Base-by-base conservation (phyloP, 2,888 invertebrate genomes). In the Drosophila melanosoma region DNA sequence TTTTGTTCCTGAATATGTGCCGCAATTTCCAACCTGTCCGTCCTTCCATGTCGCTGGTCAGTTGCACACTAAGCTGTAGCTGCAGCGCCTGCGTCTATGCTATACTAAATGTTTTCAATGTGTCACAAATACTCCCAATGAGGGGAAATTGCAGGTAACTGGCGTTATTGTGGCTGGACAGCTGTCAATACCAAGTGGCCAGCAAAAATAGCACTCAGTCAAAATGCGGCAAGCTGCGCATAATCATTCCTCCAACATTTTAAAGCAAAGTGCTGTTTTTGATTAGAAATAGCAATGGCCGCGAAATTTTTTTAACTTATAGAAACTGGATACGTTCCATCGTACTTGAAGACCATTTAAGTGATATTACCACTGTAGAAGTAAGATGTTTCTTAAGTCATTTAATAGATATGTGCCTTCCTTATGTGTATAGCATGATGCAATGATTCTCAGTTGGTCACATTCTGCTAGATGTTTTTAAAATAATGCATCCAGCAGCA, bases 281-380 rank as follows among this genome's bases (percentile, higher is more conserved):
- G 53, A 33, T 4, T 68, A 67, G 6, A 67, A 73, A 35, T 42
- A 60, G 38, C 69, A 70, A n/a, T 81, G 76, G 67, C 57, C 12
- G 32, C 17, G 7, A 78, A 61, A 23, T 23, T 23, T 20, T 40
- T 35, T n/a, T 32, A 62, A 85, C 32, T 76, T 87, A 60, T 71
- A 79, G 42, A 69, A 89, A 26, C 71, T 91, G 64, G 91, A 92
- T 26, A 88, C 89, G 0, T 92, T 92, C 57, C 91, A 90, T 77
- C 78, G 81, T 15, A 91, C 92, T 51, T 78, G 87, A 5, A 81
- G 89, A 20, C 90, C 92, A 48, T 84, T 91, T 91, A 60, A 57
- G 71, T 75, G 36, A n/a, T 17, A n/a, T 40, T 11, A 1, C 6
- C 4, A 38, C 3, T 1, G 2, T 1, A 0, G 0, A 26, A 23